Percentiles rank a stretch among this genome's conserved stretches.
phyloP scores from a whole-genome alignment of 2,888 invertebrate species.

The Cryptocephalus primarius region DNA sequence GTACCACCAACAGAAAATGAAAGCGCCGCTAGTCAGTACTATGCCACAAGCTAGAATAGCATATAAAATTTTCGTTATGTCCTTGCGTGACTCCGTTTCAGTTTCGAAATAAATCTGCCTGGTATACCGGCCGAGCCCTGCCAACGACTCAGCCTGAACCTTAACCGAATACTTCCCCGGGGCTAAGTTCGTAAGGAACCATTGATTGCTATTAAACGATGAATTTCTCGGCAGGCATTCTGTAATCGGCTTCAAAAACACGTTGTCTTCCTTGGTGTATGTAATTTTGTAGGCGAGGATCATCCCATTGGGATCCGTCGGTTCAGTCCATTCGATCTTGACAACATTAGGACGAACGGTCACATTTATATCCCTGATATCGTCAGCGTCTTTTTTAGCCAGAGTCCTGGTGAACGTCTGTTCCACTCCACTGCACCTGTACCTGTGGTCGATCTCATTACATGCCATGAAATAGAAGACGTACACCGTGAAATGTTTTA shows the following conservation, averaged over 20 bases:
- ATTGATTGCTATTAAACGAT: neutral
- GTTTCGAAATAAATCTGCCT: constrained; percentile 17
- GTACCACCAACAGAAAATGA: constrained; percentile 22
- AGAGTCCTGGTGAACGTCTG: constrained; percentile 41
- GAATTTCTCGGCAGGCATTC: constrained; percentile 39
- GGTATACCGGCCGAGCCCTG: constrained; percentile 40
- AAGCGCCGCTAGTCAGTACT: neutral
- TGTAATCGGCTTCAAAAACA: constrained; percentile 28
- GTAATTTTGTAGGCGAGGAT: constrained; percentile 52
- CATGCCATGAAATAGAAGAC: constrained; percentile 51
- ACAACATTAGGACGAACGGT: constrained; percentile 12
- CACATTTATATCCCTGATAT: constrained; percentile 12
- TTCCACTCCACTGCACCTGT: constrained; percentile 40
- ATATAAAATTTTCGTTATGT: constrained; percentile 4
- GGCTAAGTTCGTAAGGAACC: constrained; percentile 26
- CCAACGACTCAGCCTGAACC: constrained; percentile 49
- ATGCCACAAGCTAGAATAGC: neutral
- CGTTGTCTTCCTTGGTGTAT: constrained; percentile 36
- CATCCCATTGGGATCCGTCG: constrained; percentile 52
- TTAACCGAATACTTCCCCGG: constrained; percentile 46
- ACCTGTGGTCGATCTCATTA: constrained; percentile 43
- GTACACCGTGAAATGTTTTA: constrained; percentile 49
- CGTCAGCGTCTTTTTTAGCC: constrained; percentile 33
- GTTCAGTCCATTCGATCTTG: constrained; percentile 45
- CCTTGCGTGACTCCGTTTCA: constrained; percentile 2